Base-by-base conservation (phyloP, 30 jellyfish, hydroid and myxozoan genomes). In the Aurelia sp. region DNA sequence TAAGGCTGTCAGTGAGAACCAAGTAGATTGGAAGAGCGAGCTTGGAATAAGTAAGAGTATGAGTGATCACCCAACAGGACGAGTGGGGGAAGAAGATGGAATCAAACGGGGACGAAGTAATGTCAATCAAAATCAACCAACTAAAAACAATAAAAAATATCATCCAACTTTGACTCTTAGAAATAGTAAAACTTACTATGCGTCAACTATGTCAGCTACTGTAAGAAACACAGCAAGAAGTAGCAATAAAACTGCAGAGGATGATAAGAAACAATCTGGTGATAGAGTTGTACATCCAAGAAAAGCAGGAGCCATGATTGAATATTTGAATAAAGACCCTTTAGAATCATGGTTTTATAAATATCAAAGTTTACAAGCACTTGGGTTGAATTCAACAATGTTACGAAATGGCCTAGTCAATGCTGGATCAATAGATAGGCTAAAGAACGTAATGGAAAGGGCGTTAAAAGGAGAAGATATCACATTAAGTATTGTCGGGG, bases 291-390 rank as follows among this genome's bases (percentile, higher is more conserved):
- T 95, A 11, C 90, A 90, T 67, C 97, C 92, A 19, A 31, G 97
- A 80, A 95, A 95, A 63, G 99, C 99, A 3, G 81, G 85, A 40
- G 97, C 99, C 15, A 95, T 95, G 88, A 53, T 95, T 0, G 98
- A 95, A 83, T 95, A 81, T 76, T 50, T 95, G 52, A 95, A 95
- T 61, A 95, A 95, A 61, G 99, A 95, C 70, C 99, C 99, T 4
- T 67, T 95, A 19, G 99, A 95, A 76, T 41, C 97, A 19, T 95
- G 99, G 99, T 88, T 97, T 30, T 95, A 85, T 70, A 96, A 85
- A 33, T 95, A 63, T 58, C 80, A 77, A 35, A 90, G 97, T 47
- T 80, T 95, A 62, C 80, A 83, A 48, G 81, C 92, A 19, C 82
- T 95, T 38, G 98, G 97, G 24, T 66, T 95, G 59, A 95, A 95